Evolutionary conservation across 2,888 invertebrate species (phyloP).

Genomic region (Cotesia congregata): DNA sequence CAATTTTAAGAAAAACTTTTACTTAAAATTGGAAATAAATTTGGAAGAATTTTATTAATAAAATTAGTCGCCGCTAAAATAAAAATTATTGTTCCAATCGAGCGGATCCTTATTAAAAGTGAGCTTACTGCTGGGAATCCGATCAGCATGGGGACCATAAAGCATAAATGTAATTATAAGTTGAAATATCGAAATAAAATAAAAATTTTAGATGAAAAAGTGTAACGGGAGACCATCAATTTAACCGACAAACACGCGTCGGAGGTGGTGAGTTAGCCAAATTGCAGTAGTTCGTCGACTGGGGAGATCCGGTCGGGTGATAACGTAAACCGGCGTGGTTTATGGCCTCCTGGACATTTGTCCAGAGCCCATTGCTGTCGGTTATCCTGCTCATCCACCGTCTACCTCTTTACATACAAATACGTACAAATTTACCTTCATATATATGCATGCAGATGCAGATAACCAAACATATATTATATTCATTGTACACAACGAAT

Average conservation of each 20-base stretch:
- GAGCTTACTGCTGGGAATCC: no score
- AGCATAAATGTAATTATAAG: constrained; percentile 1
- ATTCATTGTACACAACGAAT: constrained; percentile 7
- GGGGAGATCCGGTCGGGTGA: constrained; percentile 63
- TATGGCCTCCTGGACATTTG: constrained; percentile 61
- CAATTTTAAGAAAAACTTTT: not conserved
- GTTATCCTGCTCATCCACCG: constrained; percentile 18
- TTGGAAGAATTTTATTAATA: not conserved
- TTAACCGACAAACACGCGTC: constrained; percentile 32
- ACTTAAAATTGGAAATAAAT: not conserved
- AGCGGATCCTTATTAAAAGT: no score
- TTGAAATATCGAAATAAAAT: not conserved
- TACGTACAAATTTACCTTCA: constrained; percentile 23
- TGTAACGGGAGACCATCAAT: constrained; percentile 31
- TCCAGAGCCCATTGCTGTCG: constrained; percentile 37
- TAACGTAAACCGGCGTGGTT: constrained; percentile 66
- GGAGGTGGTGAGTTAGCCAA: constrained; percentile 55
- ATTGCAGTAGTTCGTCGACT: constrained; percentile 62
- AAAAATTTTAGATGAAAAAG: not conserved
- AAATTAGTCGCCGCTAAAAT: not conserved
- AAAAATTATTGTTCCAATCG: not conserved
- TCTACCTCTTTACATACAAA: constrained; percentile 14
- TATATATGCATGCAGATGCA: constrained; percentile 22
- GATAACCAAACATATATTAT: constrained; percentile 22
- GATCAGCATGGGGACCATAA: not conserved